Percentiles rank a stretch among this genome's conserved stretches.
These are phyloP conservation scores for Tethya wilhelma DNA, from an alignment of 37 sponge, comb jelly and placozoan species.

Conservation along the genomic window DNA sequence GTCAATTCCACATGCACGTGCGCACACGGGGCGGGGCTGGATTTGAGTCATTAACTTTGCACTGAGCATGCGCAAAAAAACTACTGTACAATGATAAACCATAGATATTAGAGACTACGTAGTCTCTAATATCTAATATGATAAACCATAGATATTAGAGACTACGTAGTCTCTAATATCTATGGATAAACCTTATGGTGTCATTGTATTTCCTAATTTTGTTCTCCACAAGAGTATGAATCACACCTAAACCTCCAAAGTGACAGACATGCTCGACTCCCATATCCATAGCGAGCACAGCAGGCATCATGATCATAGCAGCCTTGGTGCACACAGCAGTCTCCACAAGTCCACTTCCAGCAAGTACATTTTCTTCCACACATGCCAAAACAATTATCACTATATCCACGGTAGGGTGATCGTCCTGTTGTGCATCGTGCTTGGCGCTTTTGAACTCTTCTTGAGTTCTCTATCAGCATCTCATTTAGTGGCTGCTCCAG, in stretches of 20 bases:
- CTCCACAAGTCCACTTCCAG: slow-evolving; percentile 33
- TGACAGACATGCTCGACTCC: not conserved
- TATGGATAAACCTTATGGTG: no score
- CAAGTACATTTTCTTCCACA: slow-evolving; percentile 19
- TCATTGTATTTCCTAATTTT: no score
- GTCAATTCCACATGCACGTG: no score
- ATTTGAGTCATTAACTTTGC: no score
- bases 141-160: no score
- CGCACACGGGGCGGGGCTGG: no score
- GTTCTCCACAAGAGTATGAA: not conserved
- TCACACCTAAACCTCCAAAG: slow-evolving; percentile 21
- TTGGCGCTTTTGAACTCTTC: not conserved
- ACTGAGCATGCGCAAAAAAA: no score
- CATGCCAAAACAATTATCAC: slow-evolving; percentile 12
- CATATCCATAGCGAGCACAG: not conserved
- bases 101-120: no score
- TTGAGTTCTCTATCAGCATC: not conserved
- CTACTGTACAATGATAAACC: no score
- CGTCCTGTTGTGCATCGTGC: not conserved
- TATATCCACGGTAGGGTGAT: not conserved
- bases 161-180: no score
- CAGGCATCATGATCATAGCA: slow-evolving; percentile 37
- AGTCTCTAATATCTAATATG: no score
- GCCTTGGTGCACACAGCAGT: slow-evolving; percentile 43
- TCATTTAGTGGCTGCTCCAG: not conserved